Evolutionary conservation across 2,888 invertebrate genomes (phyloP).

Genomic region (Shargacucullia verbasci): DNA sequence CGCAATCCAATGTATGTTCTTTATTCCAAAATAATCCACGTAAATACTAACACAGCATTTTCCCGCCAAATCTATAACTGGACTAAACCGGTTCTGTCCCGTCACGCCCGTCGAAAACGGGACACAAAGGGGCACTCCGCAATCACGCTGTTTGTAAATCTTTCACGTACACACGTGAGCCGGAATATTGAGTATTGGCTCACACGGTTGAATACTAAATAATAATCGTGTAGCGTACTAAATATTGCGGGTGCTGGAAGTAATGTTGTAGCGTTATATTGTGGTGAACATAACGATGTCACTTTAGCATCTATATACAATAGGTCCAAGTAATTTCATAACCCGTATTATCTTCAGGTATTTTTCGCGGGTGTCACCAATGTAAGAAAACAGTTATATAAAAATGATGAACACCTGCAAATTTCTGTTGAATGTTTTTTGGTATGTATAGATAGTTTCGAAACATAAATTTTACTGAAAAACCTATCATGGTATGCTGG

Average conservation of each 20-base stretch:
- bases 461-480: no score
- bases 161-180: conserved; percentile 62
- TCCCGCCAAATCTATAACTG: conserved; percentile 44
- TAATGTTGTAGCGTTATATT: conserved; percentile 25
- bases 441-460: no score
- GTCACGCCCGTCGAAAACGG: conserved; percentile 59
- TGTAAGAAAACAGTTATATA: no score
- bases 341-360: no score
- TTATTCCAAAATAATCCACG: conserved; percentile 1
- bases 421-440: no score
- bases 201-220: conserved; percentile 66
- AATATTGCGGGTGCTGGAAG: conserved; percentile 45
- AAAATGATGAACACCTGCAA: no score
- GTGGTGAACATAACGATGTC: neutral
- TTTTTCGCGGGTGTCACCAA: no score
- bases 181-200: conserved; percentile 64
- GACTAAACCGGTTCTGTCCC: conserved; percentile 56
- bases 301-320: no score
- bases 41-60: conserved; percentile 37
- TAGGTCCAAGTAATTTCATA: no score
- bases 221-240: conserved; percentile 61
- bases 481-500: no score
- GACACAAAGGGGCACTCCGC: conserved; percentile 63
- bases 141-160: conserved; percentile 63
- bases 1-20: neutral